Percentiles rank a stretch among this genome's conserved stretches.
phyloP scores from a whole-genome alignment of 2,797 vertebrate species.

The Falco naumanni region DNA sequence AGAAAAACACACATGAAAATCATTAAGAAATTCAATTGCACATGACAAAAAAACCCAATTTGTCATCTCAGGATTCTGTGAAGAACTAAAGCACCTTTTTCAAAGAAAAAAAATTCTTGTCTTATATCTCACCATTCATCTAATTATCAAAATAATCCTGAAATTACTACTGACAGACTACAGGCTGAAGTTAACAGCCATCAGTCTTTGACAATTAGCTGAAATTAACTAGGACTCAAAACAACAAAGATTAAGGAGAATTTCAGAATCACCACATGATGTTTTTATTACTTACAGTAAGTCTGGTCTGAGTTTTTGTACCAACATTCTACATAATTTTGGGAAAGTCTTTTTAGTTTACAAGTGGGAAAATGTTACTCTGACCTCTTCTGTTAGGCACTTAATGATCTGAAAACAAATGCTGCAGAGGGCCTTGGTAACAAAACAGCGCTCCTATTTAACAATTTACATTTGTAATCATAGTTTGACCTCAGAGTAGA shows the following conservation, averaged over 20 bases:
- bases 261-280: not conserved
- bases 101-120: not conserved
- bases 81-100: not conserved
- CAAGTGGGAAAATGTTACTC: not conserved
- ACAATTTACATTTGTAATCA: not conserved
- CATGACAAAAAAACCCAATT: not conserved
- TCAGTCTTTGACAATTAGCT: not conserved
- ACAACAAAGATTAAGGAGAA: not conserved
- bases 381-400: not conserved
- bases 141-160: not conserved
- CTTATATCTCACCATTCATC: not conserved
- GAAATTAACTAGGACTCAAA: not conserved
- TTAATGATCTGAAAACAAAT: not conserved
- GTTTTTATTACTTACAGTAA: not conserved
- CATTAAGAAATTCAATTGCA: not conserved
- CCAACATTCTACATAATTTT: not conserved
- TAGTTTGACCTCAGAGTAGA: not conserved
- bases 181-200: not conserved
- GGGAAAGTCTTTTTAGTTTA: not conserved
- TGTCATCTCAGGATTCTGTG: not conserved
- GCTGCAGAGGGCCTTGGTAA: not conserved
- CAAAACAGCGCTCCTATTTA: not conserved
- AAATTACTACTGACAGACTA: not conserved
- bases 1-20: not conserved
- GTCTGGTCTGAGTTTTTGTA: not conserved